Conservation (phyloP, 2,797 vertebrate species). For the Buceros bicornis region DNA sequence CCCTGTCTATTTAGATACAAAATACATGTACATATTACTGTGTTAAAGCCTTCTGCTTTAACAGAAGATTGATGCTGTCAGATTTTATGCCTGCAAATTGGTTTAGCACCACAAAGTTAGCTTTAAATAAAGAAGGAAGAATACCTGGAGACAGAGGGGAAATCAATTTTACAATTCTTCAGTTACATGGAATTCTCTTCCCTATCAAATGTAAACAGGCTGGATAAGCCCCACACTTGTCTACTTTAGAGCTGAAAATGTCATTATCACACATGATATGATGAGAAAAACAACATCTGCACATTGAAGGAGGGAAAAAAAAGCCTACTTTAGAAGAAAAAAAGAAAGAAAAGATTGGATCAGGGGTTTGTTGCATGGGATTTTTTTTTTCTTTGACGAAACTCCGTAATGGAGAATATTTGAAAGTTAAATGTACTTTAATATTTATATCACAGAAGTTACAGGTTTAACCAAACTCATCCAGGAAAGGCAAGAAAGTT, state of each 20-base stretch:
- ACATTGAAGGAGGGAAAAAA: not conserved
- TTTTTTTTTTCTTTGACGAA: not conserved
- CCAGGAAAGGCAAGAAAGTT: constrained; percentile 22
- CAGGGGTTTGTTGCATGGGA: not conserved
- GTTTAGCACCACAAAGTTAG: constrained; percentile 5
- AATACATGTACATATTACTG: not conserved
- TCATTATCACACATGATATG: not conserved
- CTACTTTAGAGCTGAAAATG: constrained; percentile 15
- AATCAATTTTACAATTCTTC: constrained; percentile 37
- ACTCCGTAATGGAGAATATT: not conserved
- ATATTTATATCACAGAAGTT: constrained; percentile 56
- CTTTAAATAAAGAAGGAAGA: constrained; percentile 18
- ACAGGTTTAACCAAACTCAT: constrained; percentile 43
- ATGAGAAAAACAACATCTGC: constrained; percentile 20
- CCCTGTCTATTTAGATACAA: not conserved
- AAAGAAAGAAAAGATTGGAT: not conserved
- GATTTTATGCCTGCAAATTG: not conserved
- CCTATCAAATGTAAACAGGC: constrained; percentile 23
- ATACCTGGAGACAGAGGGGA: not conserved
- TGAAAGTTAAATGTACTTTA: not conserved
- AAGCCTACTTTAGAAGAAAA: not conserved
- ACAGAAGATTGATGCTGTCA: not conserved
- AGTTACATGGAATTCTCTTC: constrained; percentile 41
- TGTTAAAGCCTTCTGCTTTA: not conserved
- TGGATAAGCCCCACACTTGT: not conserved